Conservation (phyloP, 2,888 invertebrate species). For the Drosophila flavopinicola region DNA sequence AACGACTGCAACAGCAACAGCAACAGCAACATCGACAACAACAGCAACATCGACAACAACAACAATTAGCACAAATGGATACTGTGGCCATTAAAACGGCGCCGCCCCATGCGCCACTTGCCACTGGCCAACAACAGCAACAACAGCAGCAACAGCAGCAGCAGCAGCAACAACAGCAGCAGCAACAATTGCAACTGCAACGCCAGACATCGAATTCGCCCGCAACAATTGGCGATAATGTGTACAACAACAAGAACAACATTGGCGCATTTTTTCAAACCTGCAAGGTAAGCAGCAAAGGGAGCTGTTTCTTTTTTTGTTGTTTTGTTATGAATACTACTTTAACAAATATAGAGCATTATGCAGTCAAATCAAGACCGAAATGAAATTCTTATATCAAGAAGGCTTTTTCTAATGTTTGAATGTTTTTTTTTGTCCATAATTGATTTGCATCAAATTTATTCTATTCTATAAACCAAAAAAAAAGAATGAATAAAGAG, state of each 20-base stretch:
- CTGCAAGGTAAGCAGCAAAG: conserved; percentile 83
- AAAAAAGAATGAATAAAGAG: too few species aligned
- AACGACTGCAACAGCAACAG: conserved; percentile 2
- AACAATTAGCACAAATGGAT: conserved; percentile 68
- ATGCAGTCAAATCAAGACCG: too few species aligned
- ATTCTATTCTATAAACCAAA: too few species aligned
- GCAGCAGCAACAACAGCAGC: conserved; percentile 52
- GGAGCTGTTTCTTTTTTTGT: neutral
- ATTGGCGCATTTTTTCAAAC: conserved; percentile 85
- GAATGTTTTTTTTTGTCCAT: too few species aligned
- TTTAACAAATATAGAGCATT: too few species aligned
- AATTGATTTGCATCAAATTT: too few species aligned
- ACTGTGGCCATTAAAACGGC: conserved; percentile 82
- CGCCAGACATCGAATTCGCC: conserved; percentile 51
- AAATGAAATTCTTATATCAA: too few species aligned
- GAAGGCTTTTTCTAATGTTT: too few species aligned
- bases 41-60: conserved; percentile 11
- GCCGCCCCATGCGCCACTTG: conserved; percentile 81
- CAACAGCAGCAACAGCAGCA: conserved; percentile 52
- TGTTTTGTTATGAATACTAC: too few species aligned
- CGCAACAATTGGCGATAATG: conserved; percentile 43
- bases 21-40: conserved; percentile 2
- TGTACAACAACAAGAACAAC: conserved; percentile 44
- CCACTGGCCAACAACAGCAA: conserved; percentile 62
- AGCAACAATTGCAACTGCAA: conserved; percentile 44